These are phyloP conservation scores for Delphinus delphis DNA, from an alignment of 2,113 vertebrate species.

Conservation along the genomic window DNA sequence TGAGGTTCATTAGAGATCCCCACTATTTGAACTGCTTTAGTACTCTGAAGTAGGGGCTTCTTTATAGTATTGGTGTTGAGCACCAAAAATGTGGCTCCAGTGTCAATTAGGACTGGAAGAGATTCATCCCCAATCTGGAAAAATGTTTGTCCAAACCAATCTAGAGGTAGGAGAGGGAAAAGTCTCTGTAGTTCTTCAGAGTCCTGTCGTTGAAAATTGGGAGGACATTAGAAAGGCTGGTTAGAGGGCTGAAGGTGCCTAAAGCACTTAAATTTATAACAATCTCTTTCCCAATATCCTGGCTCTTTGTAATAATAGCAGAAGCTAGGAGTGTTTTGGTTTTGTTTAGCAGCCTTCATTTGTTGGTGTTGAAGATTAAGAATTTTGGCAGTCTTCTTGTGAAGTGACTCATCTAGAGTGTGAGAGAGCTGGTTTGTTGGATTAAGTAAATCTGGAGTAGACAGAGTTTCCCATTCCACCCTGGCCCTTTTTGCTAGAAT, in stretches of 20 bases:
- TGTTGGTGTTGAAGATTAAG: not conserved
- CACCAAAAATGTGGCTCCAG: not conserved
- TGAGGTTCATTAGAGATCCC: not conserved
- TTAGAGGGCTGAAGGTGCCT: not conserved
- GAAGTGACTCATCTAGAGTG: not conserved
- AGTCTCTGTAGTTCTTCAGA: not conserved
- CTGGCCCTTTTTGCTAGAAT: not conserved
- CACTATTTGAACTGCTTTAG: not conserved
- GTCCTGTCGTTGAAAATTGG: not conserved
- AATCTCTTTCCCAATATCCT: not conserved
- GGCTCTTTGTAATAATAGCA: not conserved
- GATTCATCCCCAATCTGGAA: not conserved
- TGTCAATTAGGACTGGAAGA: not conserved
- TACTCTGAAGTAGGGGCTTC: not conserved
- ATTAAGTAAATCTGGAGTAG: not conserved
- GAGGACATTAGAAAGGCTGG: not conserved
- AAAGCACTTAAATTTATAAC: not conserved
- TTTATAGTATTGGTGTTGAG: not conserved
- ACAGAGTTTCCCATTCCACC: not conserved
- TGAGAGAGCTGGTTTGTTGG: not conserved
- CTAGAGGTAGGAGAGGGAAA: not conserved
- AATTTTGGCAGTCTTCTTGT: not conserved
- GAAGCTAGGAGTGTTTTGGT: not conserved
- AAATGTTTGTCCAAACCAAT: not conserved
- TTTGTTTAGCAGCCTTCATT: not conserved